These are phyloP conservation scores for Dinomys branickii DNA, from an alignment of 2,113 vertebrate species.

Conservation along the genomic window DNA sequence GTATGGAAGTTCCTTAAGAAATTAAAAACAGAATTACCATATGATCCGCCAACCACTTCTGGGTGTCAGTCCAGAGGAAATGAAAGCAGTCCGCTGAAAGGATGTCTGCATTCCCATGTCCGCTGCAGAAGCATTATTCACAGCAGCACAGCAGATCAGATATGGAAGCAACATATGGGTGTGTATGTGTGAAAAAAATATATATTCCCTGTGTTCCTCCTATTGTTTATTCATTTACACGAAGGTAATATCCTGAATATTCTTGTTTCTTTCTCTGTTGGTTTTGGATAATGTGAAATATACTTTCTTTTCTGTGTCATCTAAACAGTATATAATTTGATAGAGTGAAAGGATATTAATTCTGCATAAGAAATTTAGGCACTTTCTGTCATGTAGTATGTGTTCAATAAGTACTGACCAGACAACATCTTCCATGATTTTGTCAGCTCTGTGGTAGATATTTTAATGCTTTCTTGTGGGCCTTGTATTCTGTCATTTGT, in stretches of 20 bases:
- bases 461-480: slow-evolving; percentile 54
- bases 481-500: slow-evolving; percentile 58
- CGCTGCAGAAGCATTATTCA: neutral
- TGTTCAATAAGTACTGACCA: slow-evolving; percentile 26
- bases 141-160: neutral
- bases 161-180: neutral
- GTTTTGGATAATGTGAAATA: slow-evolving; percentile 46
- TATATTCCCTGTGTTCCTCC: neutral
- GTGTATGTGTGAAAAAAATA: neutral
- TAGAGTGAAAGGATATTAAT: slow-evolving; percentile 43
- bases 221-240: neutral
- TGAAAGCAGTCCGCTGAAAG: neutral
- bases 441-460: slow-evolving; percentile 6
- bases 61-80: neutral
- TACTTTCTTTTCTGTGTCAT: slow-evolving; percentile 21
- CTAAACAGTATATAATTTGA: slow-evolving; percentile 33
- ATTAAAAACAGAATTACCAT: neutral
- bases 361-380: slow-evolving; percentile 15
- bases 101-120: neutral
- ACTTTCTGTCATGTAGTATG: neutral
- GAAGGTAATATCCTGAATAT: neutral
- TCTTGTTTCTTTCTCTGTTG: neutral
- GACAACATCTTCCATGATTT: neutral
- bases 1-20: neutral
- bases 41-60: neutral